Percentiles rank a stretch among this genome's conserved stretches.
Evolutionary conservation across 1,140 invertebrate species (phyloP).

Genomic region (Pteromalus puparum): DNA sequence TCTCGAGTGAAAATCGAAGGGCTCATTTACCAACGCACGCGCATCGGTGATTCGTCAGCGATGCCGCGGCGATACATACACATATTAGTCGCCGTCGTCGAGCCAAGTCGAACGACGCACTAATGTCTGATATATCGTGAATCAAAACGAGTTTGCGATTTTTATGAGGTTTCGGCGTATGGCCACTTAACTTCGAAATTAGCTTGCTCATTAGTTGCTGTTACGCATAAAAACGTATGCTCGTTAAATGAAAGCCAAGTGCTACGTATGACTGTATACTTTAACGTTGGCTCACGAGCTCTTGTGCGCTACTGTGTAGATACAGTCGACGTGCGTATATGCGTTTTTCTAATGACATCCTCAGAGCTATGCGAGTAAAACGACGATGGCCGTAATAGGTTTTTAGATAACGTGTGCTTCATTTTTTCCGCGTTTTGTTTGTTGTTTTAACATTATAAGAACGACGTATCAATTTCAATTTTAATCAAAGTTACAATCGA

Average conservation of each 20-base stretch:
- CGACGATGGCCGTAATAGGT: constrained; percentile 26
- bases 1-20: constrained; percentile 42
- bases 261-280: background rate
- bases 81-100: background rate
- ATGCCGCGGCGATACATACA: background rate
- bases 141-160: constrained; percentile 45
- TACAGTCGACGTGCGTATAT: background rate
- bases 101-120: background rate
- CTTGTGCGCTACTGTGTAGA: background rate
- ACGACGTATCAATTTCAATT: too few species aligned
- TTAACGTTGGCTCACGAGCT: background rate
- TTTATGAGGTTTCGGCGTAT: constrained; percentile 25
- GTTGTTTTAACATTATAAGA: too few species aligned
- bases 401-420: constrained; percentile 7
- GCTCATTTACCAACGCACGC: constrained; percentile 23
- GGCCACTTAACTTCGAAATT: constrained; percentile 45
- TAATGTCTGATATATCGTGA: constrained; percentile 22
- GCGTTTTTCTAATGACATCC: constrained; percentile 48
- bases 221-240: constrained; percentile 40
- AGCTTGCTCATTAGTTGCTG: constrained; percentile 36
- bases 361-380: constrained; percentile 22
- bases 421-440: constrained; percentile 3
- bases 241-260: constrained; percentile 40
- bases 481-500: too few species aligned
- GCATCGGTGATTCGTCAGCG: constrained; percentile 30